phyloP scores from a whole-genome alignment of 2,888 invertebrate genomes.

The Tribolium freemani region DNA sequence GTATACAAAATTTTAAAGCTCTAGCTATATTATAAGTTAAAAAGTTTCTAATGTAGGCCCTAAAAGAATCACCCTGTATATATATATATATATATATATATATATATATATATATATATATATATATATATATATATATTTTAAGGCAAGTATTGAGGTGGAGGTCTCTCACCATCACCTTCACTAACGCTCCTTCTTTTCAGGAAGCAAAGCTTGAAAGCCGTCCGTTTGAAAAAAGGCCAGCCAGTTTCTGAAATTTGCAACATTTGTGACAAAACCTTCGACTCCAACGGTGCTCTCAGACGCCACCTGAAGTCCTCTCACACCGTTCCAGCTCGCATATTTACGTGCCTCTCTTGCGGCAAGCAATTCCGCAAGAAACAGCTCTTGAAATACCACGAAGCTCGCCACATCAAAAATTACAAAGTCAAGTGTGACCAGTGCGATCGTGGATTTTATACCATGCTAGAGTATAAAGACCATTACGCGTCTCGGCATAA shows the following conservation, averaged over 20 bases:
- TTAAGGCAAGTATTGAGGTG: too few species aligned
- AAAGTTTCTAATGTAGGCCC: too few species aligned
- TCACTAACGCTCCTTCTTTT: neutral
- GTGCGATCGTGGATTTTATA: slow-evolving; percentile 52
- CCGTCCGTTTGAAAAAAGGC: neutral
- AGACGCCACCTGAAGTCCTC: slow-evolving; percentile 2
- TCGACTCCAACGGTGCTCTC: neutral
- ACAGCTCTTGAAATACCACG: slow-evolving; percentile 53
- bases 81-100: too few species aligned
- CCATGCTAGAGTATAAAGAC: slow-evolving; percentile 43
- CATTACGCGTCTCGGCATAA: slow-evolving; percentile 48
- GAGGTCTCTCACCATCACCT: neutral
- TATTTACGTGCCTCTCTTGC: slow-evolving; percentile 62
- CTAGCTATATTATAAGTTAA: too few species aligned
- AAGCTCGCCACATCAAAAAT: slow-evolving; percentile 54
- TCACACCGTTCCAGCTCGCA: slow-evolving; percentile 30
- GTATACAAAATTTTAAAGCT: too few species aligned
- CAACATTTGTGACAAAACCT: slow-evolving; percentile 18
- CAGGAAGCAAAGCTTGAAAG: neutral
- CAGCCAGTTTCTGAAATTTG: neutral
- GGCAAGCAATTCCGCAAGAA: slow-evolving; percentile 55
- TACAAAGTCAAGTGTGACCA: slow-evolving; percentile 51
- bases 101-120: too few species aligned
- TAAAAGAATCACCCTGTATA: too few species aligned
- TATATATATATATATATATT: too few species aligned